These are phyloP conservation scores for Epistrophe grossulariae DNA, from an alignment of 2,888 invertebrate genomes.

Conservation along the genomic window DNA sequence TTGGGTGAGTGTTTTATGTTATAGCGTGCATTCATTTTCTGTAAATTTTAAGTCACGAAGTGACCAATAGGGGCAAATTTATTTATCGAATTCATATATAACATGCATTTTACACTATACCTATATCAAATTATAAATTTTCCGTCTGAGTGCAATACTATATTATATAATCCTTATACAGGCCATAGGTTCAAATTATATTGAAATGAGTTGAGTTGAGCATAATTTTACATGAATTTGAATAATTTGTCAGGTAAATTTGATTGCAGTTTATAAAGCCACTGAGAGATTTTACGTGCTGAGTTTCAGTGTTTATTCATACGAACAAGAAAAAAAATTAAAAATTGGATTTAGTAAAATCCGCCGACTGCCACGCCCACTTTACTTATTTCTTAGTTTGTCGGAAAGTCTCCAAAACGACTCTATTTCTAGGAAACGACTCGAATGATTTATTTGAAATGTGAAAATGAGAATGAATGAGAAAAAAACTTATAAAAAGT, in stretches of 20 bases:
- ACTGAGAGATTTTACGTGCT: background rate
- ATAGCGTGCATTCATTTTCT: background rate
- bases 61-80: conserved; percentile 1
- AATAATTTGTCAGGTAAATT: background rate
- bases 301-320: too few relatives aligned
- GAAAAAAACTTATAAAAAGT: too few relatives aligned
- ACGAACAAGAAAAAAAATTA: too few relatives aligned
- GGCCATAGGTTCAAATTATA: background rate
- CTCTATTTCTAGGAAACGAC: too few relatives aligned
- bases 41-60: background rate
- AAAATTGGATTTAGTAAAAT: too few relatives aligned
- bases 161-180: background rate
- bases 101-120: conserved; percentile 15
- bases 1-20: conserved; percentile 84
- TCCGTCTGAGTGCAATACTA: background rate
- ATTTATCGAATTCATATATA: conserved; percentile 15
- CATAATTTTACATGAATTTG: background rate
- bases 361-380: too few relatives aligned
- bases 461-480: too few relatives aligned
- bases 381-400: too few relatives aligned
- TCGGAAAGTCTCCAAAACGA: too few relatives aligned
- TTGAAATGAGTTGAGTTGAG: background rate
- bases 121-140: background rate
- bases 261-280: background rate
- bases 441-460: too few relatives aligned